Conservation (phyloP, 2,888 invertebrate species). For the Noctua pronuba region DNA sequence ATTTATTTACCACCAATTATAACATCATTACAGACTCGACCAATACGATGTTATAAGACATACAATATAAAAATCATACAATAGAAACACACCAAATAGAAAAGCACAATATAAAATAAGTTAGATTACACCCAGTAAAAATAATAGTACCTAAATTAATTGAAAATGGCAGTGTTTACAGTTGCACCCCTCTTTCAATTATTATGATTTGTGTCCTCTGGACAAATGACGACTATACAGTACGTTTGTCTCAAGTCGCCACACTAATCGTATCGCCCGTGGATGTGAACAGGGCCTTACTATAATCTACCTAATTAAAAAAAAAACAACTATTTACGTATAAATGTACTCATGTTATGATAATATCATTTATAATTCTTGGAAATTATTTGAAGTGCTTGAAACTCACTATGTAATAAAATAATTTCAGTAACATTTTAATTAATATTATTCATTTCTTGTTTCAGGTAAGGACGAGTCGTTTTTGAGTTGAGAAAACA, state of each 20-base stretch:
- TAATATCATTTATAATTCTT: background rate
- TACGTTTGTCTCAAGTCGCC: background rate
- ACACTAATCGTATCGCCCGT: background rate
- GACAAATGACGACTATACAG: no score
- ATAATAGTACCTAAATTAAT: no score
- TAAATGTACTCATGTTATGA: background rate
- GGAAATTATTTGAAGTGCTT: background rate
- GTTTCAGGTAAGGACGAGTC: conserved; percentile 69
- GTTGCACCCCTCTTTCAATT: no score
- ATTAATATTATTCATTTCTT: conserved; percentile 55
- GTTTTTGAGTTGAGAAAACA: conserved; percentile 23
- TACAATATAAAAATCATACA: no score
- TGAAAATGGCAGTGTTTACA: no score
- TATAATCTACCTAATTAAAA: background rate
- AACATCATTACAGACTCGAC: no score
- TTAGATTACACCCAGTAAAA: no score
- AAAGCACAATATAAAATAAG: no score
- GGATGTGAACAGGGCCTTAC: background rate
- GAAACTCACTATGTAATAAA: background rate
- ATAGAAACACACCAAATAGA: no score
- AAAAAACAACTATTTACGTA: background rate
- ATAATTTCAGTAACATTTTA: conserved; percentile 15
- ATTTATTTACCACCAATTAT: no score
- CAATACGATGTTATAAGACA: no score
- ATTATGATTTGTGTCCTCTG: no score